Evolutionary conservation across 2,888 invertebrate species (phyloP).

Genomic region (Dysmachus trigonus): DNA sequence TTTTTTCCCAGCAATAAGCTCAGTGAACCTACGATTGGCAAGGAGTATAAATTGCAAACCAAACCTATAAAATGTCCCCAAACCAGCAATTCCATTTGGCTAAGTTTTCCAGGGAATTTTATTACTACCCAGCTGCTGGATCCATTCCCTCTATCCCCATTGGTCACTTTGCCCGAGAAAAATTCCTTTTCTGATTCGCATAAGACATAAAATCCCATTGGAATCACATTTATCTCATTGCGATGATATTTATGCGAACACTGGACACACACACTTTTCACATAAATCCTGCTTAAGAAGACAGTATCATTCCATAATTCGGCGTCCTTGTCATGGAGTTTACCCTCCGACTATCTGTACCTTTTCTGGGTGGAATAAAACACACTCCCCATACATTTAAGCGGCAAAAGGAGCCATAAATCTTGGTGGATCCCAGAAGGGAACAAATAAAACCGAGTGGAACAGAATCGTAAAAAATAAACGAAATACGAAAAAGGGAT

Average conservation of each 20-base stretch:
- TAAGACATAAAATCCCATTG: constrained; percentile 44
- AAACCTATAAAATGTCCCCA: background rate
- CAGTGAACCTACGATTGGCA: background rate
- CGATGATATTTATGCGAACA: constrained; percentile 42
- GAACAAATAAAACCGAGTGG: constrained; percentile 36
- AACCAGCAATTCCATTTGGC: background rate
- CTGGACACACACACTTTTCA: constrained; percentile 36
- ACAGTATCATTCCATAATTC: constrained; percentile 32
- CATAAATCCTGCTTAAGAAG: constrained; percentile 33
- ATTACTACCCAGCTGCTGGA: background rate
- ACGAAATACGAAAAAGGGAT: constrained; percentile 37
- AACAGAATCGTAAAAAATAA: constrained; percentile 36
- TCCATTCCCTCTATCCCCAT: background rate
- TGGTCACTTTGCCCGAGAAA: constrained; percentile 31
- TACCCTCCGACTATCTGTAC: constrained; percentile 30
- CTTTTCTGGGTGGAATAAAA: constrained; percentile 22
- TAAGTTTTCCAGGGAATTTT: background rate
- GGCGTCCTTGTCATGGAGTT: constrained; percentile 29
- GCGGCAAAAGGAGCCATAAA: constrained; percentile 27
- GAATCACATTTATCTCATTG: constrained; percentile 46
- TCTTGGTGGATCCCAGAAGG: constrained; percentile 29
- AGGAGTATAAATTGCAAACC: background rate
- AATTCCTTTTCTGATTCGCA: constrained; percentile 35
- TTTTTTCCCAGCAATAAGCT: background rate
- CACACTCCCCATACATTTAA: constrained; percentile 25